phyloP scores from a whole-genome alignment of 1,140 invertebrate genomes.

The Gonatopus flavifemur region DNA sequence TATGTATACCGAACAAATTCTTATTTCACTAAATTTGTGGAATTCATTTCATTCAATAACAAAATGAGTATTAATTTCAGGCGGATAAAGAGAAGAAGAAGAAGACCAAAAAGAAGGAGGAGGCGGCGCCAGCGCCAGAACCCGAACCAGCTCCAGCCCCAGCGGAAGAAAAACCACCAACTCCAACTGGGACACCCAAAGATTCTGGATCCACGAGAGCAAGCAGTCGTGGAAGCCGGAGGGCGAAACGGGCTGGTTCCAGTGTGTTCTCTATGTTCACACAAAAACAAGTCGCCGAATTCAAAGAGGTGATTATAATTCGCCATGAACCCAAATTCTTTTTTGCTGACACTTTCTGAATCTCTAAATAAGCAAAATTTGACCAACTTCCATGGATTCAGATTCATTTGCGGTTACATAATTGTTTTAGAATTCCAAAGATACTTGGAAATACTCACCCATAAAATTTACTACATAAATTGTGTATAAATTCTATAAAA shows the following conservation, averaged over 20 bases:
- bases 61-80: constrained; percentile 48
- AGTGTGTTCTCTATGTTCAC: constrained; percentile 96
- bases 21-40: no score
- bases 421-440: no score
- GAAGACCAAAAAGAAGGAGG: constrained; percentile 62
- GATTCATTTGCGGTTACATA: no score
- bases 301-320: constrained; percentile 79
- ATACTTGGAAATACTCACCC: no score
- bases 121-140: constrained; percentile 47
- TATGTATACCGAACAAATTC: no score
- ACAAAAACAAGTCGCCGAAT: constrained; percentile 92
- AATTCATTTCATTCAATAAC: no score
- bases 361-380: no score
- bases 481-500: no score
- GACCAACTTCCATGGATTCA: no score
- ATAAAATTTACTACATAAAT: no score
- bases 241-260: constrained; percentile 83
- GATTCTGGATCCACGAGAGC: constrained; percentile 71
- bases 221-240: constrained; percentile 75
- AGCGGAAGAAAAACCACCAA: constrained; percentile 52
- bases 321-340: neutral
- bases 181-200: constrained; percentile 54
- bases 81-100: constrained; percentile 68
- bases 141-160: constrained; percentile 55
- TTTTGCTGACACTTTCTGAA: no score